phyloP scores from a whole-genome alignment of 2,113 vertebrate genomes.

The Phycodurus eques region DNA sequence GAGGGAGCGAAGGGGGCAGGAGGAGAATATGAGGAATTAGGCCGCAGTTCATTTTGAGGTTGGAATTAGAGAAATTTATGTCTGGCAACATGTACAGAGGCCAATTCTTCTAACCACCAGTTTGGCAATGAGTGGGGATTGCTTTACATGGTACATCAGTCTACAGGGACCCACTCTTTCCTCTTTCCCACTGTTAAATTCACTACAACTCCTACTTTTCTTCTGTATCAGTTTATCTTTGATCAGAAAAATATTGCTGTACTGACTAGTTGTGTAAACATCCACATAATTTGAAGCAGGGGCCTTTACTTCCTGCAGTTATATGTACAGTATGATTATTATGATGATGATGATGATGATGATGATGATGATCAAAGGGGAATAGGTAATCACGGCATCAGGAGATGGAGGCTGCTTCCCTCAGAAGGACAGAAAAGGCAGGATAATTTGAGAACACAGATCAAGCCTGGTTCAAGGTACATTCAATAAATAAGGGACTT shows the following conservation, averaged over 20 bases:
- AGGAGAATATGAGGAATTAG: constrained; percentile 43
- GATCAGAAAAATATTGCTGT: constrained; percentile 80
- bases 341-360: constrained; percentile 44
- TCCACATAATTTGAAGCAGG: constrained; percentile 77
- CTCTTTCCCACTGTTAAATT: constrained; percentile 76
- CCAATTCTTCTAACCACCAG: constrained; percentile 57
- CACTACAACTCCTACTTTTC: constrained; percentile 70
- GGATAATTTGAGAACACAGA: constrained; percentile 60
- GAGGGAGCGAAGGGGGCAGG: neutral
- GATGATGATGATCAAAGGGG: constrained; percentile 65
- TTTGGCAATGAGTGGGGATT: constrained; percentile 74
- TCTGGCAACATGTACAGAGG: constrained; percentile 57
- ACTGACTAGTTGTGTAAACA: constrained; percentile 76
- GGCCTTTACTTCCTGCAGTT: constrained; percentile 83
- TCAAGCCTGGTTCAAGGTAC: constrained; percentile 64
- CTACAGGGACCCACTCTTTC: constrained; percentile 83
- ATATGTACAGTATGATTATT: constrained; percentile 71
- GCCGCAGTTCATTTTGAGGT: constrained; percentile 66
- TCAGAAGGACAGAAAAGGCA: constrained; percentile 29
- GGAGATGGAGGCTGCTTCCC: constrained; percentile 16
- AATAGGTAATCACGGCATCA: constrained; percentile 67
- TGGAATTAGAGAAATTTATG: constrained; percentile 59
- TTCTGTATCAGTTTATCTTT: constrained; percentile 78
- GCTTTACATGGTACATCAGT: constrained; percentile 81
- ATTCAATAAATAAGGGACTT: constrained; percentile 74